phyloP scores from a whole-genome alignment of 2,888 invertebrate species.

The Cancer borealis region DNA sequence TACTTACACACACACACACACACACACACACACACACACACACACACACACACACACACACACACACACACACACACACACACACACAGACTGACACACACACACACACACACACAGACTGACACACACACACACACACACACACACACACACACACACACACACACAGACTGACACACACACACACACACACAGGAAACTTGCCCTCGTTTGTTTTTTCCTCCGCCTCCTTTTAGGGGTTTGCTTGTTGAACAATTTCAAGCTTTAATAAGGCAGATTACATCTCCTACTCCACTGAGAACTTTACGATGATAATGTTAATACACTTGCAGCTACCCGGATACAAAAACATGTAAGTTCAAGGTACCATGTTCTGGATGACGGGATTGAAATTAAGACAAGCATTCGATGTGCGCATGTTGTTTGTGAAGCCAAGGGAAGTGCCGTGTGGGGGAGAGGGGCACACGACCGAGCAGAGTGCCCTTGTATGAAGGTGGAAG shows the following conservation, averaged over 20 bases:
- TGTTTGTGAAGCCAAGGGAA: background rate
- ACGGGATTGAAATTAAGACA: background rate
- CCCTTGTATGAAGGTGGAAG: no score
- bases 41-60: no score
- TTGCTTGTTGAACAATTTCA: background rate
- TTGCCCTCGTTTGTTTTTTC: conserved; percentile 4
- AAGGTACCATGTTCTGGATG: background rate
- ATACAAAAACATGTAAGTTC: background rate
- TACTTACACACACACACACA: no score
- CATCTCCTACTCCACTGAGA: background rate
- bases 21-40: background rate
- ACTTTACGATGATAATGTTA: background rate
- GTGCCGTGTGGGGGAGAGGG: background rate
- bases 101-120: background rate
- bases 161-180: conserved; percentile 2
- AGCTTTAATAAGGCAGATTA: background rate
- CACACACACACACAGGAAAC: background rate
- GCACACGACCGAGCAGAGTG: background rate
- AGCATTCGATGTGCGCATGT: background rate
- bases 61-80: conserved; percentile 9
- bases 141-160: conserved; percentile 9
- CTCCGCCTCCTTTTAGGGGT: background rate
- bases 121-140: background rate
- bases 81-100: conserved; percentile 2
- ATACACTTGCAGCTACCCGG: background rate